These are phyloP conservation scores for Semnornis frantzii DNA, from an alignment of 2,113 vertebrate species.

Conservation along the genomic window DNA sequence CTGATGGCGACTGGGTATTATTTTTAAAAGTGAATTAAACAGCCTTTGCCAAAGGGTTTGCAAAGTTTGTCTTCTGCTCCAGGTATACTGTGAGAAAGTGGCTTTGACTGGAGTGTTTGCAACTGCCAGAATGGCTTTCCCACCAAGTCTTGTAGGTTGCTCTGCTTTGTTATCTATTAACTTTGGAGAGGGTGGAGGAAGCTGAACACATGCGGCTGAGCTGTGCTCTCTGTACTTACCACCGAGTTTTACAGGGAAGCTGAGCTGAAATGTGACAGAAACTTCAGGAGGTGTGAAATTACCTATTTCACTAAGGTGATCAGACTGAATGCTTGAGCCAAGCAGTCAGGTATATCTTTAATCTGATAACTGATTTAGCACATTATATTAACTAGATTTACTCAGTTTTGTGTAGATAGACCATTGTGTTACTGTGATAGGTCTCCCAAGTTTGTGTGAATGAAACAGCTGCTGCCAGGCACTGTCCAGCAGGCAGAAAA, in stretches of 20 bases:
- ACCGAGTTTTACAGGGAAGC: not conserved
- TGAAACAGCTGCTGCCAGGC: not conserved
- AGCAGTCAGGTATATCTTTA: not conserved
- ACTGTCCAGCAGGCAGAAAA: not conserved
- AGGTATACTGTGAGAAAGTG: not conserved
- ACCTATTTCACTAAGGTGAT: not conserved
- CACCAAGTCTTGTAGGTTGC: not conserved
- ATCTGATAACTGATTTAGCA: not conserved
- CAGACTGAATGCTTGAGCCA: not conserved
- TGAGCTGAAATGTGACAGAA: not conserved
- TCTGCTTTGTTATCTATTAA: not conserved
- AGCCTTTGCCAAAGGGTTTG: not conserved
- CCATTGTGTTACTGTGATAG: rapidly evolving
- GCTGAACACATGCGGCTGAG: not conserved
- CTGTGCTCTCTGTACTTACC: not conserved
- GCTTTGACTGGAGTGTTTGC: not conserved
- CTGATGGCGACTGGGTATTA: not conserved
- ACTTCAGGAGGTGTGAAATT: not conserved
- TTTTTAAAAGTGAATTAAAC: not conserved
- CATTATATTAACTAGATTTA: not conserved
- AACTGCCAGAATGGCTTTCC: not conserved
- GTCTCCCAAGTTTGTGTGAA: not conserved
- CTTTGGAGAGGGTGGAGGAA: not conserved
- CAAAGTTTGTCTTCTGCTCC: not conserved
- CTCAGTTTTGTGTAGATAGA: not conserved